Evolutionary conservation across 2,113 vertebrate species (phyloP).

Genomic region (Charina bottae): DNA sequence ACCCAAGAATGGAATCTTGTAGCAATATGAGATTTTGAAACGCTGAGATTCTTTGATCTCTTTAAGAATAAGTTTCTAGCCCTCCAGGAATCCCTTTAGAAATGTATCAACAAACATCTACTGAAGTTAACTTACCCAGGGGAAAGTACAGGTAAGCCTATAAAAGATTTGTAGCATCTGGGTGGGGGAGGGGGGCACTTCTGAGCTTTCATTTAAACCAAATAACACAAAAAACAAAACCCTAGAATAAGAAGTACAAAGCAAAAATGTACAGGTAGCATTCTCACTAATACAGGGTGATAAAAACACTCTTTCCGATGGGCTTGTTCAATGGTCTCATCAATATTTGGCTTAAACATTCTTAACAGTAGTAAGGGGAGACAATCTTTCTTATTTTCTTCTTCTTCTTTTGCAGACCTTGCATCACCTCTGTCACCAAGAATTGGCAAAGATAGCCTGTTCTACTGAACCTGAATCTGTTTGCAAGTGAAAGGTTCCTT

Average conservation of each 20-base stretch:
- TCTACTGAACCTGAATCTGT: not conserved
- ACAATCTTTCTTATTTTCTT: not conserved
- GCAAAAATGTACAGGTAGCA: not conserved
- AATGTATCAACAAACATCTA: not conserved
- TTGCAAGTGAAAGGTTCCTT: not conserved
- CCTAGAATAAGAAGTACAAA: not conserved
- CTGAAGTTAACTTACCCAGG: not conserved
- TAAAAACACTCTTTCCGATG: not conserved
- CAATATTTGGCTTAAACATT: not conserved
- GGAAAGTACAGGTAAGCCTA: not conserved
- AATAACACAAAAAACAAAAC: not conserved
- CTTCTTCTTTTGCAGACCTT: not conserved
- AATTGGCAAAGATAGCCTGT: not conserved
- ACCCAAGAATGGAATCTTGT: not conserved
- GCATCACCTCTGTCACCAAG: not conserved
- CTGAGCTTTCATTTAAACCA: not conserved
- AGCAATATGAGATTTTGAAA: not conserved
- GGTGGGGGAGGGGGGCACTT: not conserved
- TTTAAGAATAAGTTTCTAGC: not conserved
- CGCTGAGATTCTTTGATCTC: not conserved
- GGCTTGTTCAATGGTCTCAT: not conserved
- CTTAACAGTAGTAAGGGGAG: not conserved
- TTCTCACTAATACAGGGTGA: not conserved
- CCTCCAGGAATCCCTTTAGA: not conserved
- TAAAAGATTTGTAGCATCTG: not conserved